phyloP scores from a whole-genome alignment of 2,113 vertebrate species.

The Etheostoma cragini region DNA sequence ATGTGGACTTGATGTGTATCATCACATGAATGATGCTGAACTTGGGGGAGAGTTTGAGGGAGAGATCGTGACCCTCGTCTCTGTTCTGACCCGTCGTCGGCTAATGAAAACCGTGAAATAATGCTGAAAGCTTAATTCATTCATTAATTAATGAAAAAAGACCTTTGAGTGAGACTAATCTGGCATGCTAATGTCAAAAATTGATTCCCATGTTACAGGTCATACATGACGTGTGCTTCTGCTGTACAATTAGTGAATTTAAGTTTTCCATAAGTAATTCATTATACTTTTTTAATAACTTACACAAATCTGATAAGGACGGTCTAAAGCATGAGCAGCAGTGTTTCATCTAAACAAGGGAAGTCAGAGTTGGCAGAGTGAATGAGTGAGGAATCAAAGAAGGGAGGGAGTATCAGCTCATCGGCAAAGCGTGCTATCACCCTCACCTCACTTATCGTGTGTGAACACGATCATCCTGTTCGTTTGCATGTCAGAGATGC shows the following conservation, averaged over 20 bases:
- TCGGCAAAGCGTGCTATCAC: slow-evolving; percentile 37
- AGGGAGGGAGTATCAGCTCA: slow-evolving; percentile 22
- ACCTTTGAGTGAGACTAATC: background rate
- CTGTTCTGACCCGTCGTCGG: too few species aligned
- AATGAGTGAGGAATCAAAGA: slow-evolving; percentile 25
- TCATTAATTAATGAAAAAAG: too few species aligned
- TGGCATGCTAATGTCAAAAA: background rate
- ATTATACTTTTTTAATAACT: background rate
- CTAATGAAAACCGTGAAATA: too few species aligned
- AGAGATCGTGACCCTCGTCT: background rate
- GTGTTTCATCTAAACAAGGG: background rate
- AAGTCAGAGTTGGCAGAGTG: slow-evolving; percentile 11
- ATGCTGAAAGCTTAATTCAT: background rate
- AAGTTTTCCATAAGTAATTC: background rate
- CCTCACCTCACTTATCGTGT: slow-evolving; percentile 57
- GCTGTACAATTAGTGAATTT: background rate
- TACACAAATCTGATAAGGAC: background rate
- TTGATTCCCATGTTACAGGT: background rate
- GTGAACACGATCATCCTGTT: slow-evolving; percentile 61
- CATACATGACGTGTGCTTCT: background rate
- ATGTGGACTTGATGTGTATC: background rate
- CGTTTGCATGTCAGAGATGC: slow-evolving; percentile 77
- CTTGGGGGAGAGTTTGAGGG: background rate
- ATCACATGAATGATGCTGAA: background rate
- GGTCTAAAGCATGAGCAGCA: background rate